Evolutionary conservation across 2,113 vertebrate species (phyloP), one percentile per base, ranked within the genome.

Genomic region (Pelvicachromis taeniatus): DNA sequence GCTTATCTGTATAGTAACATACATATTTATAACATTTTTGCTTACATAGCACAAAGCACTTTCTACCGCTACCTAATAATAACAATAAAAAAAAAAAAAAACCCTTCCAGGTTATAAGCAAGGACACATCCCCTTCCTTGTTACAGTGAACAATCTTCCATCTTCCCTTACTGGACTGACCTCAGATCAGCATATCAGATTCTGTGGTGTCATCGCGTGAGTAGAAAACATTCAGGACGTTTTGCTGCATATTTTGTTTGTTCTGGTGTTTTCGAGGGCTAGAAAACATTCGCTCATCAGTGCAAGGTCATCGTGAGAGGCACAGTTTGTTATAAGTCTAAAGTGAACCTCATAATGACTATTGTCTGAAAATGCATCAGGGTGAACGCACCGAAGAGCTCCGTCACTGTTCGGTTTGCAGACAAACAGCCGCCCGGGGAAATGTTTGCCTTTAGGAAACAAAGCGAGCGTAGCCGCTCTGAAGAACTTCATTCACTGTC

Each of bases 141-240:
- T 17, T 3, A 23, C 50, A 11, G 40, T 6, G 0, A 77, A 77
- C 23, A 26, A 50, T 73, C 68, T 29, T 29, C 14, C 16, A 12
- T 31, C 26, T 26, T 26, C 26, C 35, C 21, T 40, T 42, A n/a
- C n/a, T 6, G 1, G 54, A 3, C 65, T 80, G 17, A 59, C 48
- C 53, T 78, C 63, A 35, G 45, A 33, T 75, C 88, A 79, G 77
- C 79, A 7, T 78, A 94, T 95, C 92, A 88, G 21, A 94, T 96
- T 94, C 88, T 85, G 73, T 13, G 12, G n/a, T 9, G 4, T 93
- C 93, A 94, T 92, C 93, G 85, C 61, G 7, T 9, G 29, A 55
- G 40, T 19, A 26, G 29, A 78, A 88, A 94, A 89, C 42, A 63
- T 6, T 83, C n/a, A 56, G 83, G 40, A 85, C 48, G 40, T 87